Conservation (phyloP, 2,888 invertebrate genomes). For the Cepaea hortensis region DNA sequence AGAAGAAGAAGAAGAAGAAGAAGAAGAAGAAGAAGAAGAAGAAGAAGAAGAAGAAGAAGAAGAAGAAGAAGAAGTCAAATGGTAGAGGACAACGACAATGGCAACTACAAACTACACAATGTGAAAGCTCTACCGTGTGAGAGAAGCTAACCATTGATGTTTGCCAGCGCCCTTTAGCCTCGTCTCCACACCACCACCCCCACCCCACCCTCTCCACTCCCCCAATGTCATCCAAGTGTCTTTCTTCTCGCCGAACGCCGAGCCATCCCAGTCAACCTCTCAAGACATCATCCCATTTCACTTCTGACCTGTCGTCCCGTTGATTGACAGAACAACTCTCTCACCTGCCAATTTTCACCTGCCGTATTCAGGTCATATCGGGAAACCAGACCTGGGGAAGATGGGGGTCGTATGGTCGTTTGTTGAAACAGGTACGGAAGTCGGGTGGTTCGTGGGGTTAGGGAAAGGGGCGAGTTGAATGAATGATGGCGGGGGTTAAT, state of each 20-base stretch:
- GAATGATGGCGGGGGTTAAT: too few species aligned
- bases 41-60: not conserved
- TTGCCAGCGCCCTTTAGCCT: not conserved
- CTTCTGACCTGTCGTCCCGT: slow-evolving; percentile 1
- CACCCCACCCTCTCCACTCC: not conserved
- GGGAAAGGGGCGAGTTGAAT: too few species aligned
- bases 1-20: not conserved
- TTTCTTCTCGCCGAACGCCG: not conserved
- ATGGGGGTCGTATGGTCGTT: not conserved
- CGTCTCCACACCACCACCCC: not conserved
- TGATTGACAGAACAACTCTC: slow-evolving; percentile 17
- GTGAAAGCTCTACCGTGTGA: too few species aligned
- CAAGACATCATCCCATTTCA: not conserved
- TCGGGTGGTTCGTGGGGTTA: too few species aligned
- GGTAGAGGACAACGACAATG: not conserved
- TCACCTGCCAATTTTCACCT: slow-evolving; percentile 31
- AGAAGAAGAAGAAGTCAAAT: not conserved
- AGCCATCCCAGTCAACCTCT: not conserved
- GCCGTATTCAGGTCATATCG: slow-evolving; percentile 5
- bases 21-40: not conserved
- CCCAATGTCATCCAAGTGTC: not conserved
- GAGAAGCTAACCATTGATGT: too few species aligned
- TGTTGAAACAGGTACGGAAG: too few species aligned
- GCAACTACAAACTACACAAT: too few species aligned
- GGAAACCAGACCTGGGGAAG: not conserved